Percentiles rank a stretch among this genome's conserved stretches.
These are phyloP conservation scores for Elephantulus edwardii DNA, from an alignment of 2,113 vertebrate genomes.

Conservation along the genomic window DNA sequence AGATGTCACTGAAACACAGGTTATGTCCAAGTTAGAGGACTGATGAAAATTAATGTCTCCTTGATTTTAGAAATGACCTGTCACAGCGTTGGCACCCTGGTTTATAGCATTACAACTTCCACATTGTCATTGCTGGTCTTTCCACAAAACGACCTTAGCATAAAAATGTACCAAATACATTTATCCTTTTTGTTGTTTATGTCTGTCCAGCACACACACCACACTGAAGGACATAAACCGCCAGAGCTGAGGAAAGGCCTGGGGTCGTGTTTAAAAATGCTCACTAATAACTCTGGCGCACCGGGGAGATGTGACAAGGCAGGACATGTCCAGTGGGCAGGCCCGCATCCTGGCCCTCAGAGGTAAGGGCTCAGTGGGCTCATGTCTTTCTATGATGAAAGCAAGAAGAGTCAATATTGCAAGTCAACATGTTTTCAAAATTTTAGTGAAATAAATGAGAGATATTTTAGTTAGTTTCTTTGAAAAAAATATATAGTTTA, in stretches of 20 bases:
- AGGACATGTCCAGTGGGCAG: too few relatives aligned
- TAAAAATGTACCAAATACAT: conserved; percentile 55
- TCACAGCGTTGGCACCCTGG: background rate
- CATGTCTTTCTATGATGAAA: too few relatives aligned
- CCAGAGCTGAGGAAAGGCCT: conserved; percentile 75
- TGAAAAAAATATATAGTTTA: background rate
- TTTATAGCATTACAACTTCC: background rate
- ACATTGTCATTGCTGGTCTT: background rate
- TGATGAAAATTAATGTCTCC: conserved; percentile 50
- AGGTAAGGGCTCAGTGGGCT: too few relatives aligned
- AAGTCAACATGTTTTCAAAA: conserved; percentile 29
- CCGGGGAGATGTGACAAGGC: conserved; percentile 52
- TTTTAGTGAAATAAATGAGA: background rate
- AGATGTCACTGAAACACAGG: conserved; percentile 55
- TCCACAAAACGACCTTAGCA: conserved; percentile 55
- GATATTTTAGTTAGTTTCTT: background rate
- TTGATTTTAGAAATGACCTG: conserved; percentile 20
- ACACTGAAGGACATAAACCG: conserved; percentile 75
- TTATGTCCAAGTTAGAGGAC: conserved; percentile 55
- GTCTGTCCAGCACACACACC: conserved; percentile 73
- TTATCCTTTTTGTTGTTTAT: conserved; percentile 65
- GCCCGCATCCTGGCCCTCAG: too few relatives aligned
- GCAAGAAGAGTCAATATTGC: conserved; percentile 20
- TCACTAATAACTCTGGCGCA: conserved; percentile 71
- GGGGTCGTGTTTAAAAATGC: conserved; percentile 69